These are phyloP conservation scores for Acanthurus leucopareius DNA, from an alignment of 2,797 vertebrate genomes.

Conservation along the genomic window DNA sequence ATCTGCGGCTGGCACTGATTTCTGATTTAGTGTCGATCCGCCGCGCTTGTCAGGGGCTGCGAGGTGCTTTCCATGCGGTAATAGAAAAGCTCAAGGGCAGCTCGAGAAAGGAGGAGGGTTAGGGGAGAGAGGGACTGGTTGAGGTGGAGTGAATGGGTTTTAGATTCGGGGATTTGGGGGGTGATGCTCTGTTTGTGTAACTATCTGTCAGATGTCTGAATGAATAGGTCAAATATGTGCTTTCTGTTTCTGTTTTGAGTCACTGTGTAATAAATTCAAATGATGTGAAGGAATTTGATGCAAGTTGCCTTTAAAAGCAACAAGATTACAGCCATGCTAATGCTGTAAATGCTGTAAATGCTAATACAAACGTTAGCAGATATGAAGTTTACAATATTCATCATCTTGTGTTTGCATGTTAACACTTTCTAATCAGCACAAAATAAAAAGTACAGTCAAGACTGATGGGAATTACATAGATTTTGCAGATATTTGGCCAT, in stretches of 20 bases:
- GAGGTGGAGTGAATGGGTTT: constrained; percentile 71
- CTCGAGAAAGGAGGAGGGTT: constrained; percentile 70
- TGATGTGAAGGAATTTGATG: constrained; percentile 15
- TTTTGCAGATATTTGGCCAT: background rate
- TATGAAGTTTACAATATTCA: background rate
- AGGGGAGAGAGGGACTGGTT: constrained; percentile 62
- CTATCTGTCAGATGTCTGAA: constrained; percentile 62
- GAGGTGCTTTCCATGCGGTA: constrained; percentile 99
- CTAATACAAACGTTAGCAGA: background rate
- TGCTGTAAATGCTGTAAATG: no score
- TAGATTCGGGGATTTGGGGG: constrained; percentile 59
- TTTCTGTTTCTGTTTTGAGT: constrained; percentile 12
- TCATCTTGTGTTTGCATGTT: background rate
- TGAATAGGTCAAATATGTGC: constrained; percentile 58
- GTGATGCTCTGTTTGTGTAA: constrained; percentile 73
- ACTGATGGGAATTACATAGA: background rate
- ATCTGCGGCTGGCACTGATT: constrained; percentile 99
- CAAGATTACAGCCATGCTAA: background rate
- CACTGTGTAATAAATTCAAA: constrained; percentile 27
- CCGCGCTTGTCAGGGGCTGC: constrained; percentile 98
- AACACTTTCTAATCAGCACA: background rate
- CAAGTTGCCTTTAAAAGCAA: background rate
- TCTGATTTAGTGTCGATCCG: constrained; percentile 99
- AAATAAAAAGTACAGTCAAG: background rate
- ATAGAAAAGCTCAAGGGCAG: constrained; percentile 99